Percentiles rank a stretch among this genome's conserved stretches.
phyloP scores from a whole-genome alignment of 1,140 invertebrate genomes.

The Dryas iulia region DNA sequence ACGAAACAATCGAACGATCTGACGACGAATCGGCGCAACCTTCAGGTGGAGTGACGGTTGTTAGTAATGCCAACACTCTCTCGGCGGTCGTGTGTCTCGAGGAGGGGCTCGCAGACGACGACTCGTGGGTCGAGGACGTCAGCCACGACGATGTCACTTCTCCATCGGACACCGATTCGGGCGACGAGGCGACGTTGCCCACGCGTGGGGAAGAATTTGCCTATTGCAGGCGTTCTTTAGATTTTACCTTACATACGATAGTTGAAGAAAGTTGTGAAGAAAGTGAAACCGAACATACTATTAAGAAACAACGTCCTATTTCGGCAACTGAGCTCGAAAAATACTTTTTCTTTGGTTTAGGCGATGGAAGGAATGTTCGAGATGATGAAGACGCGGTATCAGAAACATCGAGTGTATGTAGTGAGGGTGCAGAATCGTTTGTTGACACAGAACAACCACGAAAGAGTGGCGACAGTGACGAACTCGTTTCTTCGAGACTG shows the following conservation, averaged over 20 bases:
- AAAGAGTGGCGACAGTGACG: conserved; percentile 82
- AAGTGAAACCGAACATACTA: conserved; percentile 86
- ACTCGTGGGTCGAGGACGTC: conserved; percentile 92
- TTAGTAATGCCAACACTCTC: conserved; percentile 83
- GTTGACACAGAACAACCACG: conserved; percentile 79
- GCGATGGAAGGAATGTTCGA: conserved; percentile 83
- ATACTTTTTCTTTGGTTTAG: conserved; percentile 93
- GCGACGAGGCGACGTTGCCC: conserved; percentile 80
- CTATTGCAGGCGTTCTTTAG: conserved; percentile 89
- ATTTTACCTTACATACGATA: conserved; percentile 95
- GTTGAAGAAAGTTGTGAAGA: conserved; percentile 97
- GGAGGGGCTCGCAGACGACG: conserved; percentile 91
- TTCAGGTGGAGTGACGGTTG: conserved; percentile 81
- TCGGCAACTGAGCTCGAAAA: conserved; percentile 93
- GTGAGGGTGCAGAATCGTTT: conserved; percentile 88
- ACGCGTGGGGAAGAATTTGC: conserved; percentile 91
- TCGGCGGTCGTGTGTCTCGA: conserved; percentile 88
- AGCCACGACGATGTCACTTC: conserved; percentile 85
- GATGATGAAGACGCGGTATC: conserved; percentile 88
- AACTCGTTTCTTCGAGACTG: conserved; percentile 90
- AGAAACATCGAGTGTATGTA: conserved; percentile 93
- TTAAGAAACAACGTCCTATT: conserved; percentile 82
- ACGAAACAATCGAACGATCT: conserved; percentile 68
- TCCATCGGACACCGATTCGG: conserved; percentile 82
- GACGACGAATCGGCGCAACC: conserved; percentile 68